Conservation (phyloP, 2,113 vertebrate genomes). For the Prietella phreatophila region DNA sequence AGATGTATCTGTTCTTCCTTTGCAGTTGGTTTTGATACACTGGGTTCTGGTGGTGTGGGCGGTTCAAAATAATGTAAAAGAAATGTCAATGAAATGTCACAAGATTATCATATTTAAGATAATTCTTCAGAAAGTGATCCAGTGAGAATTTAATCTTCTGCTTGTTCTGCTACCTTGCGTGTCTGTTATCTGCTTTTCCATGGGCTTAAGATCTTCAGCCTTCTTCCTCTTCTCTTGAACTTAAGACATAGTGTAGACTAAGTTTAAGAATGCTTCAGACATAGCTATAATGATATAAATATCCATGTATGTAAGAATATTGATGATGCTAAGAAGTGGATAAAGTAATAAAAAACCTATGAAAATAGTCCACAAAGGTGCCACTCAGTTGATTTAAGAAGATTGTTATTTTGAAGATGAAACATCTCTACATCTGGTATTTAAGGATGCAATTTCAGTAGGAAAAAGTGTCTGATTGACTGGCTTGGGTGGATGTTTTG, state of each 20-base stretch:
- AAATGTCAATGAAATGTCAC: conserved; percentile 14
- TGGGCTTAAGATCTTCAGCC: conserved; percentile 41
- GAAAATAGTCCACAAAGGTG: background rate
- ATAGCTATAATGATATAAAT: background rate
- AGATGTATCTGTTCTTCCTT: conserved; percentile 28
- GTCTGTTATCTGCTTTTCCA: conserved; percentile 47
- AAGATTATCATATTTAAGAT: conserved; percentile 16
- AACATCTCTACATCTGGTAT: background rate
- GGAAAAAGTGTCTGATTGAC: background rate
- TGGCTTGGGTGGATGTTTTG: background rate
- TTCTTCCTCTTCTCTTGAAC: conserved; percentile 56
- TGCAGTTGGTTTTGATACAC: conserved; percentile 8
- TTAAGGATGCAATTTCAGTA: background rate
- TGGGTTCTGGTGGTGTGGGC: conserved; percentile 19
- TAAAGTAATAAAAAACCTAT: background rate
- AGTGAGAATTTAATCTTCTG: conserved; percentile 15
- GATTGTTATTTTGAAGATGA: background rate
- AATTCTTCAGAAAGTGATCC: background rate
- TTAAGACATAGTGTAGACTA: conserved; percentile 38
- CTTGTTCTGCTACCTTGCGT: conserved; percentile 57
- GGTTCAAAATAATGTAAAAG: conserved; percentile 31
- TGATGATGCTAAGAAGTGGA: conserved; percentile 29
- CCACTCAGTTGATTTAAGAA: background rate
- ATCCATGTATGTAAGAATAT: background rate
- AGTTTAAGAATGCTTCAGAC: conserved; percentile 7